These are phyloP conservation scores for Celastrina argiolus DNA, from an alignment of 2,888 invertebrate species.

Conservation along the genomic window DNA sequence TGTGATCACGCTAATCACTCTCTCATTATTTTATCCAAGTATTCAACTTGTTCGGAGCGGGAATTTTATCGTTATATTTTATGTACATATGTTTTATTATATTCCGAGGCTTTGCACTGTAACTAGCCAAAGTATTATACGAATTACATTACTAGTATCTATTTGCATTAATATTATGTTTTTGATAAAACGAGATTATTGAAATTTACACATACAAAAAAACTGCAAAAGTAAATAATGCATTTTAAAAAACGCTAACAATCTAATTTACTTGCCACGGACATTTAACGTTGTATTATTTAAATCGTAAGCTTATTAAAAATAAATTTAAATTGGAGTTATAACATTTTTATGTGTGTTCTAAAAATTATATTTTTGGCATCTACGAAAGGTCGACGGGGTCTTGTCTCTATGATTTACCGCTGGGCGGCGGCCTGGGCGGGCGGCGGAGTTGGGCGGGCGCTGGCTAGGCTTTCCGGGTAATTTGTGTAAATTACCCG, in stretches of 20 bases:
- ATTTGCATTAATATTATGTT: no score
- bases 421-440: background rate
- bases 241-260: background rate
- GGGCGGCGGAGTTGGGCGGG: background rate
- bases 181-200: no score
- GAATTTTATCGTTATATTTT: background rate
- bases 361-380: conserved; percentile 14
- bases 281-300: background rate
- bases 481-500: conserved; percentile 25
- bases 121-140: no score
- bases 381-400: background rate
- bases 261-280: background rate
- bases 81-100: background rate
- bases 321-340: background rate
- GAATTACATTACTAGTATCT: no score
- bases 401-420: conserved; percentile 25
- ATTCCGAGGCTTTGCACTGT: no score
- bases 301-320: background rate
- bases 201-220: background rate
- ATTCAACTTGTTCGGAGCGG: background rate
- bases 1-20: conserved; percentile 8
- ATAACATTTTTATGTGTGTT: background rate
- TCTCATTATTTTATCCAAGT: conserved; percentile 1
- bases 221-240: background rate
- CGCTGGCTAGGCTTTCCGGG: no score